A percentile compares a stretch with the other conserved stretches of the same genome.
Conservation (phyloP, 2,113 vertebrate genomes). For the Crotophaga sulcirostris region DNA sequence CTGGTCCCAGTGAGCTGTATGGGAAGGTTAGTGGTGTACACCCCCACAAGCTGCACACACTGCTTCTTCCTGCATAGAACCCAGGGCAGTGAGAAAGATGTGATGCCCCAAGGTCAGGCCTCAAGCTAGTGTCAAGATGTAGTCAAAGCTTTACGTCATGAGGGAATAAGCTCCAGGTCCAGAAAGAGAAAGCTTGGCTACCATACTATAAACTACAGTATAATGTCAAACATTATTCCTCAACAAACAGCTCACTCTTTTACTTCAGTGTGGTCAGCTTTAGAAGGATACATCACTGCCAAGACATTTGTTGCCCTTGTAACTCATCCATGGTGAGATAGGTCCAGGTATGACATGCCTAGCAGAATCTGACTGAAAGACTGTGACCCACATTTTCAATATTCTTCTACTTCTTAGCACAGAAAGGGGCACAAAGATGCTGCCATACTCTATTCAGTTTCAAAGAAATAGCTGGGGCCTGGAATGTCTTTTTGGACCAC, state of each 20-base stretch:
- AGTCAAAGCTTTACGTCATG: not conserved
- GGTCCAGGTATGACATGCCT: not conserved
- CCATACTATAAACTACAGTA: not conserved
- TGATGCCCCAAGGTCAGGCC: not conserved
- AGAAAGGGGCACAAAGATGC: not conserved
- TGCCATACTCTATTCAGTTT: not conserved
- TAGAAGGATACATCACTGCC: not conserved
- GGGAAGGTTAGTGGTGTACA: not conserved
- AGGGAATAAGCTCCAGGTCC: not conserved
- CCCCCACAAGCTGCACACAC: not conserved
- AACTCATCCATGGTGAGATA: fast-evolving
- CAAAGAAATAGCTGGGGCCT: not conserved
- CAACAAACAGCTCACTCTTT: not conserved
- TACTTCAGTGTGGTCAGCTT: not conserved
- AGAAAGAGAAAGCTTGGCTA: not conserved
- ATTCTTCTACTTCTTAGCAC: not conserved
- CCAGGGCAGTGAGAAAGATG: not conserved
- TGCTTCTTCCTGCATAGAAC: not conserved
- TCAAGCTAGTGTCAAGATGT: not conserved
- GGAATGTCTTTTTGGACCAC: not conserved
- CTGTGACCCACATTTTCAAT: not conserved
- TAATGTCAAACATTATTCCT: not conserved
- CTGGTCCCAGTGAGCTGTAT: not conserved
- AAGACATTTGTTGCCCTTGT: not conserved
- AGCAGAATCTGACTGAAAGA: not conserved